Conservation (phyloP, 23 tunicate species). For the Corella eumyota region DNA sequence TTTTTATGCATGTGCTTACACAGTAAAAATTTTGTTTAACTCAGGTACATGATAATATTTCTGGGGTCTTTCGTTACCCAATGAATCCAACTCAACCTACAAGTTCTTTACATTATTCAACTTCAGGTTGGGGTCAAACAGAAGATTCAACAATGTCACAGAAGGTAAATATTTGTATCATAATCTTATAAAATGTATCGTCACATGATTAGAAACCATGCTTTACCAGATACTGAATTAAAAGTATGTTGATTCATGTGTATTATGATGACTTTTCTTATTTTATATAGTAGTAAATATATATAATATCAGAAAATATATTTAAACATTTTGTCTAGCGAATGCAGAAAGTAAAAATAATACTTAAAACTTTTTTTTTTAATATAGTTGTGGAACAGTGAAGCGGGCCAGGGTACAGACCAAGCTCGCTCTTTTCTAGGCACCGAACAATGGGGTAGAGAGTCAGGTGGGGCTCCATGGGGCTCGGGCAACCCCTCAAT, state of each 20-base stretch:
- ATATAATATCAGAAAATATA: too few relatives aligned
- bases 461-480: conserved; percentile 94
- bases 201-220: not conserved
- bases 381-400: conserved; percentile 34
- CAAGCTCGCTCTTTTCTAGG: conserved; percentile 66
- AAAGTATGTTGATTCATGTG: not conserved
- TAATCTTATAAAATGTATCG: not conserved
- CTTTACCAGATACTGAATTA: too few relatives aligned
- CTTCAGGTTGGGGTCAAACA: conserved; percentile 40
- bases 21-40: too few relatives aligned
- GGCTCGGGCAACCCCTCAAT: conserved; percentile 19
- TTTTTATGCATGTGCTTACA: too few relatives aligned
- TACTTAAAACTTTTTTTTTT: too few relatives aligned
- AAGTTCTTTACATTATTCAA: conserved; percentile 7
- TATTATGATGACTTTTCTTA: not conserved
- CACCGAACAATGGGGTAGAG: conserved; percentile 90
- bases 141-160: conserved; percentile 20
- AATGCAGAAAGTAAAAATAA: too few relatives aligned
- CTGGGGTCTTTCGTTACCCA: too few relatives aligned
- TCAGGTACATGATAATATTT: too few relatives aligned
- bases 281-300: too few relatives aligned
- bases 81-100: conserved; percentile 9
- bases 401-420: conserved; percentile 22
- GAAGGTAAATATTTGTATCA: conserved; percentile 17
- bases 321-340: too few relatives aligned